Percentiles rank a stretch among this genome's conserved stretches.
These are phyloP conservation scores for Sarcophaga peregrina DNA, from an alignment of 1,140 invertebrate species.

Conservation along the genomic window DNA sequence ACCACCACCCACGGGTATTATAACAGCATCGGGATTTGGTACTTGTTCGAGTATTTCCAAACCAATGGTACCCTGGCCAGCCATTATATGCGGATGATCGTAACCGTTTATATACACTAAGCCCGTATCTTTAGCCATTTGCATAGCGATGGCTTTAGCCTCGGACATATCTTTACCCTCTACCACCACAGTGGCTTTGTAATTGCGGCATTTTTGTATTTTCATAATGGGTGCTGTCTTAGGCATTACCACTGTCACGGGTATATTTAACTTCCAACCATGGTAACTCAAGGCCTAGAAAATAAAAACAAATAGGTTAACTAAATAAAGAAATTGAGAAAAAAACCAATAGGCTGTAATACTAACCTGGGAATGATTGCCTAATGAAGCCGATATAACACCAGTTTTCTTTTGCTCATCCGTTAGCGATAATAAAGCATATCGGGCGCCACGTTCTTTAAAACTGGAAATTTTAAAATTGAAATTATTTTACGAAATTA, in stretches of 20 bases:
- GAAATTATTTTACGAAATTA: neutral
- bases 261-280: slow-evolving; percentile 81
- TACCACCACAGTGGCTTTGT: slow-evolving; percentile 86
- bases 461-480: slow-evolving; percentile 72
- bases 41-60: slow-evolving; percentile 91
- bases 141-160: slow-evolving; percentile 82
- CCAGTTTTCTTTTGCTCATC: slow-evolving; percentile 78
- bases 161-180: slow-evolving; percentile 87
- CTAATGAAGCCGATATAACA: slow-evolving; percentile 91
- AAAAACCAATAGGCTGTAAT: neutral
- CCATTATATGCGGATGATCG: slow-evolving; percentile 93
- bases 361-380: slow-evolving; percentile 83
- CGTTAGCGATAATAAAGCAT: slow-evolving; percentile 80
- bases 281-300: slow-evolving; percentile 84
- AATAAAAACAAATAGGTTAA: neutral
- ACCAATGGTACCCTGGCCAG: slow-evolving; percentile 92
- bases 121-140: slow-evolving; percentile 76
- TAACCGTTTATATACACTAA: slow-evolving; percentile 84
- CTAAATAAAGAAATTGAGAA: neutral
- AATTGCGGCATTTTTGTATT: slow-evolving; percentile 85
- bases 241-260: slow-evolving; percentile 95
- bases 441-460: slow-evolving; percentile 91
- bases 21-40: slow-evolving; percentile 77
- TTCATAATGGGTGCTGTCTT: slow-evolving; percentile 93
- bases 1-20: slow-evolving; percentile 90